Base-by-base conservation (phyloP, 2,113 vertebrate genomes). In the Silurus glanis region DNA sequence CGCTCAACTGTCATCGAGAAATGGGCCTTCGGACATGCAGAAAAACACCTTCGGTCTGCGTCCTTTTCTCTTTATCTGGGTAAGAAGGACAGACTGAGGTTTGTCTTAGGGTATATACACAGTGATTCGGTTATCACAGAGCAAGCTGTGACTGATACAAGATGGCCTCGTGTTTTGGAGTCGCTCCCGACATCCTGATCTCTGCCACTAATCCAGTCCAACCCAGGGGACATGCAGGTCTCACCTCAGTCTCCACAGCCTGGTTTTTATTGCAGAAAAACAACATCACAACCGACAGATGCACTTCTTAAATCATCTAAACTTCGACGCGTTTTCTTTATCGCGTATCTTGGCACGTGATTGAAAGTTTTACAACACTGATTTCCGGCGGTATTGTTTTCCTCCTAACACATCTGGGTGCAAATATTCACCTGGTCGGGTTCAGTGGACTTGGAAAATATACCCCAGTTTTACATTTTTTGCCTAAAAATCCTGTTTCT, bases 151-250 rank as follows among this genome's bases (percentile, higher is more conserved):
- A 61, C 62, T 59, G 71, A 16, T 72, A 83, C 89, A 89, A 89
- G 81, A 89, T 89, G 89, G 89, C 89, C 53, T 74, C 89, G 86
- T 84, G 62, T 87, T 89, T 83, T 80, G 74, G 28, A 87, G 72
- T 21, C 59, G 21, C 83, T 89, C 66, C 80, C 61, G 28, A 51
- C 23, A 28, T 53, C 82, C 69, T 86, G 83, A 83, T 16, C 83
- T 83, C 80, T 87, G 67, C 53, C 86, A 79, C 72, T 23, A 76
- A 17, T 55, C 64, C 78, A 76, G 25, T 8, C 61, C 5, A 37
- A 56, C 51, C 71, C 82, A 10, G 62, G 23, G 59, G 45, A 23
- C 61, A 66, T n/a, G 61, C 45, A 58, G 53, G n/a, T 37, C 78
- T 80, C 78, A 80, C 55, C 6, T 55, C 55, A 55, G 59, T 16